Conservation (phyloP, 2,888 invertebrate species). For the Choreutis nemorana region DNA sequence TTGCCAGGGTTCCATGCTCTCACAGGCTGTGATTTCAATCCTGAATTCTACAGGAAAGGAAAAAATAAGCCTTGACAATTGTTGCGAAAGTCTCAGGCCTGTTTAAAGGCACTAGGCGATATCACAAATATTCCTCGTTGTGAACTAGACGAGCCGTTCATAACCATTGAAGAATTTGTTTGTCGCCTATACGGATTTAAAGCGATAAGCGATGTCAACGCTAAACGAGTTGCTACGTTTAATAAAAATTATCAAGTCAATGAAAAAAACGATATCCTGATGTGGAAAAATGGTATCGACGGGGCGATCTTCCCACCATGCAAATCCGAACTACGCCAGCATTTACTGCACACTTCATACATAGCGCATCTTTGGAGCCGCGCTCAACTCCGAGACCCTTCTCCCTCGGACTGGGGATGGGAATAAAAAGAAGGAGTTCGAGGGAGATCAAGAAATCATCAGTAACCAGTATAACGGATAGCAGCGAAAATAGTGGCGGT, state of each 20-base stretch:
- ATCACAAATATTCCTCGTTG: background rate
- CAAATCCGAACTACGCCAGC: background rate
- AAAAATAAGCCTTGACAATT: background rate
- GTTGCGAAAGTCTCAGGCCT: background rate
- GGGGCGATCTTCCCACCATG: conserved; percentile 1
- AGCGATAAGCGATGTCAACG: background rate
- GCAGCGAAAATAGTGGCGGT: too few species aligned
- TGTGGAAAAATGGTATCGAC: background rate
- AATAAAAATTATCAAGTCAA: background rate
- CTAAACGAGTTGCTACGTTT: background rate
- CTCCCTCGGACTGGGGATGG: too few species aligned
- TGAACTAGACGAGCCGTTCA: background rate
- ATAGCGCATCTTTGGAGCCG: background rate
- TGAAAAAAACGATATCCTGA: background rate
- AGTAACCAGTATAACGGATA: too few species aligned
- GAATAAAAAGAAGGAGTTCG: too few species aligned
- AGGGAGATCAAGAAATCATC: too few species aligned
- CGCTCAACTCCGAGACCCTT: too few species aligned
- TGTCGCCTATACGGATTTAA: background rate
- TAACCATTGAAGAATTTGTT: background rate
- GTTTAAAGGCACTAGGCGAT: background rate
- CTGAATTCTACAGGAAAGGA: background rate
- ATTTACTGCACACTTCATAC: background rate
- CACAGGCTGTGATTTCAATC: conserved; percentile 11
- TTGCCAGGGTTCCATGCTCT: conserved; percentile 20